Base-by-base conservation (phyloP, 1,140 invertebrate species). In the Telenomus remus region DNA sequence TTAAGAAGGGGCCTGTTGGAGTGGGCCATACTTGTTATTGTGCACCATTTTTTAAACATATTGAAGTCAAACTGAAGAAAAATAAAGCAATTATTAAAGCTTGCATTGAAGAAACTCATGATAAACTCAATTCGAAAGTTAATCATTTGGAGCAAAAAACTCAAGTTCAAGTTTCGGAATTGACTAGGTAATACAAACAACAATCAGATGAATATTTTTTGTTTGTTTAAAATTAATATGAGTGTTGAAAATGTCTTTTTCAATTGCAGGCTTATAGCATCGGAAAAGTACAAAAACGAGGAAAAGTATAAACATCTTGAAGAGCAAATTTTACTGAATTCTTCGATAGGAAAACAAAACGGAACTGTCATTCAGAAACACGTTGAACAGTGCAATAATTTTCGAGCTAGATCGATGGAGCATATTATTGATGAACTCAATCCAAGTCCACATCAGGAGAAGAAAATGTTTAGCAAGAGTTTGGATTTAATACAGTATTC, bases 1-100 rank as follows among this genome's bases (percentile, higher is more conserved):
- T 99, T 55, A 93, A 95, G 76, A 98, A 98, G 87, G 96, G 97
- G 4, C 96, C 96, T 0, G 92, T 97, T 8, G 96, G 96, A 0
- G 94, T 96, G 7, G 94, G 95, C 0, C 94, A 95, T 79, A 94
- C 94, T 0, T 95, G 94, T 82, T 94, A 94, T 79, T 95, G 94
- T 83, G 92, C 91, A 0, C 94, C 94, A 4, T 93, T 96, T 79
- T 94, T 98, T 81, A 91, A 94, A 66, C 94, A 96, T 65, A 92
- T 97, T 82, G 96, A 97, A 84, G 92, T 95, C 48, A 93, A 94
- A 69, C 82, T 97, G 10, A 95, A 95, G 78, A 91, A 92, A 70
- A 95, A 96, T 79, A 95, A 95, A 64, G 92, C 95, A 59, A 95
- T 96, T 79, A 81, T 97, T 2, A 94, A 96, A 79, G 92, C 94